Percentiles rank a stretch among this genome's conserved stretches.
Conservation (phyloP, 2,113 vertebrate species). For the Menidia beryllina region DNA sequence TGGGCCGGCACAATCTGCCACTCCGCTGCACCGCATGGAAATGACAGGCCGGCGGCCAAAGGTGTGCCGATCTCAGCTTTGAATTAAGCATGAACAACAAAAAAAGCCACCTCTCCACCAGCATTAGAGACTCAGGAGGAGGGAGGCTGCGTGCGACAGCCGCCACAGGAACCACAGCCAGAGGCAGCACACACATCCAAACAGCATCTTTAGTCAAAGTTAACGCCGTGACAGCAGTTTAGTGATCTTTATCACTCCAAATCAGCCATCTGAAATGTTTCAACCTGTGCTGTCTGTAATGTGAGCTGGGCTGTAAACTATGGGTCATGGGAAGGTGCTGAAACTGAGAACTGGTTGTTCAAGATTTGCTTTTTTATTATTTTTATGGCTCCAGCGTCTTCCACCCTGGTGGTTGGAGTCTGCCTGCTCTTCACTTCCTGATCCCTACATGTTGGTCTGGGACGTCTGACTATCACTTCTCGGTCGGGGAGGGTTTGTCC, state of each 20-base stretch:
- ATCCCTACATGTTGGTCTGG: slow-evolving; percentile 37
- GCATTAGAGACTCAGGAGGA: background rate
- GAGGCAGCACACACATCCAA: background rate
- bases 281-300: slow-evolving; percentile 21
- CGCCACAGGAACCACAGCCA: background rate
- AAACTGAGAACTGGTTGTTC: slow-evolving; percentile 81
- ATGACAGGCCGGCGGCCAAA: slow-evolving; percentile 61
- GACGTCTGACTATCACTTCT: slow-evolving; percentile 7
- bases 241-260: background rate
- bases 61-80: slow-evolving; percentile 52
- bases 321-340: slow-evolving; percentile 28
- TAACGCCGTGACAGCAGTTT: background rate
- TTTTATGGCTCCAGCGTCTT: slow-evolving; percentile 25
- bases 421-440: slow-evolving; percentile 56
- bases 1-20: slow-evolving; percentile 64
- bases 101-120: slow-evolving; percentile 12
- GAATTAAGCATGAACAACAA: background rate
- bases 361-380: slow-evolving; percentile 62
- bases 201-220: background rate
- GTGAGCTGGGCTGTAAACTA: slow-evolving; percentile 40
- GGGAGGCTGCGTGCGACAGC: background rate
- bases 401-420: slow-evolving; percentile 20
- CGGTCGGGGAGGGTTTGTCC: background rate
- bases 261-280: background rate
- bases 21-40: slow-evolving; percentile 72